Base-by-base conservation (phyloP, 2,888 invertebrate genomes). In the Eupithecia centaureata region DNA sequence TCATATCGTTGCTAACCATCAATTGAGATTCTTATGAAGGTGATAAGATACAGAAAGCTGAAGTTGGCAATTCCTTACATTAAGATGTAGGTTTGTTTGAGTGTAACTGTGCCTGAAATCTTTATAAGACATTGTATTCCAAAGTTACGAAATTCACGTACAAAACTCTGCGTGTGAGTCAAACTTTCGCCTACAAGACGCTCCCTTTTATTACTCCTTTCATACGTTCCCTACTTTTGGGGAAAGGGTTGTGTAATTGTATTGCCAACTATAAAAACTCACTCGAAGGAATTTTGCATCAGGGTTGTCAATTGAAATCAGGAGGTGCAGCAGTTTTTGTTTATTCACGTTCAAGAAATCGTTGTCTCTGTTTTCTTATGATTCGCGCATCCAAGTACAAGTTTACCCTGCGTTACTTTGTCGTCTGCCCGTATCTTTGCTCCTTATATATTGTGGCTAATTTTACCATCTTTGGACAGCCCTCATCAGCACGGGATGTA, bases 181-280 rank as follows among this genome's bases (percentile, higher is more conserved):
- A 60, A 38, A 52, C 27, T 60, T 68, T 65, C 25, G 62, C 33
- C 57, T 62, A 56, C 67, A 68, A 68, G 60, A 69, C 61, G 51
- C 66, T 63, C 68, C 71, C 61, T 67, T 73, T 75, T 66, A 70
- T 71, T 67, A 66, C 68, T 70, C 54, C 56, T 67, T 68, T 73
- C 68, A 73, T 72, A 65, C 66, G 70, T 67, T 68, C 70, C 64
- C 69, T 70, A 69, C 62, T 74, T 73, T 69, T 65, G 47, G 47
- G 62, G 66, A 73, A 75, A 72, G 75, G 73, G 74, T 74, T 72
- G 66, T 42, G 54, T n/a, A n/a, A n/a, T n/a, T n/a, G n/a, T n/a
- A n/a, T 63, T 27, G 27, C 25, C 61, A 69, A 75, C 77, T 75
- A 74, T 75, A 73, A 75, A 74, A 75, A 75, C 74, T 77, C 76